Evolutionary conservation across 1,140 invertebrate genomes (phyloP).

Genomic region (Neotoxoptera formosana): DNA sequence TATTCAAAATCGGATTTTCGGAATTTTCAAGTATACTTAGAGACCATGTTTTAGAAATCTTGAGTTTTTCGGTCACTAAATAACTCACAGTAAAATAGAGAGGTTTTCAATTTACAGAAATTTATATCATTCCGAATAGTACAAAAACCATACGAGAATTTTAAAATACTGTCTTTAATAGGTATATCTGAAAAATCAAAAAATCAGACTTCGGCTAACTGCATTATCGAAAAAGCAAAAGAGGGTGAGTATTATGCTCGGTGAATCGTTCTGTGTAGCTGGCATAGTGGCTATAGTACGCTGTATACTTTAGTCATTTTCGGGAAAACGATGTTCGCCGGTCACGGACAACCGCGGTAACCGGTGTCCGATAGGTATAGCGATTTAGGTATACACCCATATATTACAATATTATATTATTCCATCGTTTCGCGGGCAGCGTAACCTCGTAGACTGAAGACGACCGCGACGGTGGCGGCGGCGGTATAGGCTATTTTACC

Average conservation of each 20-base stretch:
- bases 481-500: neutral
- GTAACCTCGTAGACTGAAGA: neutral
- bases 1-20: neutral
- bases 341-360: neutral
- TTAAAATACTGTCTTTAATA: too few relatives aligned
- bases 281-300: neutral
- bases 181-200: too few relatives aligned
- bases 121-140: too few relatives aligned
- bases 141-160: too few relatives aligned
- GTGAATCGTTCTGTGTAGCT: neutral
- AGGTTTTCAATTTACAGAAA: too few relatives aligned
- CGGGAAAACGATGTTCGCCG: neutral
- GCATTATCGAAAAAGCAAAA: neutral
- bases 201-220: too few relatives aligned
- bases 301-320: neutral
- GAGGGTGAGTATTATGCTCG: neutral
- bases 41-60: too few relatives aligned
- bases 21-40: too few relatives aligned
- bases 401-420: neutral
- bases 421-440: neutral
- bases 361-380: neutral
- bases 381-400: neutral
- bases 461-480: too few relatives aligned
- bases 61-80: neutral
- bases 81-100: neutral